Percentiles rank a stretch among this genome's conserved stretches.
Conservation (phyloP, 1,140 invertebrate genomes). For the Bombus waltoni region DNA sequence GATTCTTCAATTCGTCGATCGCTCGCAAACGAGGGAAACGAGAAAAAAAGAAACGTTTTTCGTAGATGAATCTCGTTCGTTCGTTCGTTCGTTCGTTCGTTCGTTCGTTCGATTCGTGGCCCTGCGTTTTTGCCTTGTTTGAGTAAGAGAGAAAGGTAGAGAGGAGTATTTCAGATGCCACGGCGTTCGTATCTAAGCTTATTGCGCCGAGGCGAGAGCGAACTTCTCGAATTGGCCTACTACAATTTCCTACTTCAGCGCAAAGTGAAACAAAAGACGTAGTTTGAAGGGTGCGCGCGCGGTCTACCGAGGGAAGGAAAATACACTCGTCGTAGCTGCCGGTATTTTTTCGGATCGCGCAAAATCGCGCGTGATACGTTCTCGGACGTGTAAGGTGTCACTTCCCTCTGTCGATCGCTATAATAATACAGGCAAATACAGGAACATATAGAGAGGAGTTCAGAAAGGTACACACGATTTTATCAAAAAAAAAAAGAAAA, state of each 20-base stretch:
- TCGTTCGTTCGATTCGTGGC: too few species aligned
- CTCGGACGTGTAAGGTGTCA: constrained; percentile 14
- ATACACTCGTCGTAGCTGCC: constrained; percentile 23
- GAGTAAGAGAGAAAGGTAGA: background rate
- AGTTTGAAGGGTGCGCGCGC: constrained; percentile 37
- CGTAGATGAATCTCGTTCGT: background rate
- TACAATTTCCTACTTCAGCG: constrained; percentile 69
- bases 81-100: background rate
- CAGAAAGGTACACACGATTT: background rate
- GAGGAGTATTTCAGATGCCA: constrained; percentile 33
- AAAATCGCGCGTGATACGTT: too few species aligned
- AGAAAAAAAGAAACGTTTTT: background rate
- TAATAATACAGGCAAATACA: constrained; percentile 13
- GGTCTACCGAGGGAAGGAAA: constrained; percentile 21
- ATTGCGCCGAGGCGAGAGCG: constrained; percentile 67
- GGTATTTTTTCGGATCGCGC: background rate
- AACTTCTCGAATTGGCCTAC: constrained; percentile 63
- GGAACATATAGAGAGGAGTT: background rate
- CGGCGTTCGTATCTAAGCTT: constrained; percentile 53
- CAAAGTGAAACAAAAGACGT: constrained; percentile 67
- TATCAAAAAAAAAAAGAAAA: background rate
- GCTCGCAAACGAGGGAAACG: background rate
- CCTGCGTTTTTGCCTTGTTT: background rate
- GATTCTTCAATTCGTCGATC: background rate
- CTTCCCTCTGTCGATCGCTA: constrained; percentile 22